Evolutionary conservation across 2,113 vertebrate species (phyloP).

Genomic region (Lophura nycthemera): DNA sequence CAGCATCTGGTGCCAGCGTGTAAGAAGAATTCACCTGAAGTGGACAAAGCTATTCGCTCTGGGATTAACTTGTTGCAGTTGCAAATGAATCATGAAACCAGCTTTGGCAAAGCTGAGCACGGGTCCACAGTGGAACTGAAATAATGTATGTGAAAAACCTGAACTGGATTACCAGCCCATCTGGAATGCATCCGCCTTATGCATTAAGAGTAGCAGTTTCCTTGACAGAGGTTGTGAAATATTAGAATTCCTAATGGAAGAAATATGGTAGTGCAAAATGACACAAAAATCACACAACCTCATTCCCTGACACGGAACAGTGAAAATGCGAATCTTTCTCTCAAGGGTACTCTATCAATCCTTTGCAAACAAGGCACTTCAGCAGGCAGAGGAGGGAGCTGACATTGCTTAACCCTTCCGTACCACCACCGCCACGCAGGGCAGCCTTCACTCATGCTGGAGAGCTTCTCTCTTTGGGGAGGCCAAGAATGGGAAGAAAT

Average conservation of each 20-base stretch:
- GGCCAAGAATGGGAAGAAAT: not conserved
- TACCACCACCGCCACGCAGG: not conserved
- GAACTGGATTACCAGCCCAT: slow-evolving; percentile 66
- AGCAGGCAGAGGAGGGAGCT: slow-evolving; percentile 31
- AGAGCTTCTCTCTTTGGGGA: not conserved
- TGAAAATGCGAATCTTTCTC: slow-evolving; percentile 65
- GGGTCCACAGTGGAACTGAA: not conserved
- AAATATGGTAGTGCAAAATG: slow-evolving; percentile 72
- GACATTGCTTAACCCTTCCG: slow-evolving; percentile 61
- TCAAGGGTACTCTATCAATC: slow-evolving; percentile 66
- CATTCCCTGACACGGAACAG: slow-evolving; percentile 67
- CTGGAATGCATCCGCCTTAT: slow-evolving; percentile 50
- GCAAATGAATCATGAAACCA: slow-evolving; percentile 66
- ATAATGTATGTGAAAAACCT: slow-evolving; percentile 70
- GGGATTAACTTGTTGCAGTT: slow-evolving; percentile 67
- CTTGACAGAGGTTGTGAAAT: slow-evolving; percentile 71
- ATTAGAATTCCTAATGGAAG: slow-evolving; percentile 75
- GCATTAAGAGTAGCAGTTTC: slow-evolving; percentile 68
- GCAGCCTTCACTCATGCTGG: not conserved
- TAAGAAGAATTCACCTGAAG: slow-evolving; percentile 61
- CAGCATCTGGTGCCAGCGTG: slow-evolving; percentile 16
- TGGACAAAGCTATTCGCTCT: not conserved
- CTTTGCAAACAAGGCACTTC: slow-evolving; percentile 63
- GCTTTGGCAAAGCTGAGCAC: slow-evolving; percentile 42
- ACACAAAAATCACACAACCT: slow-evolving; percentile 70